Conservation (phyloP, 2,113 vertebrate genomes). For the Otus sunia region DNA sequence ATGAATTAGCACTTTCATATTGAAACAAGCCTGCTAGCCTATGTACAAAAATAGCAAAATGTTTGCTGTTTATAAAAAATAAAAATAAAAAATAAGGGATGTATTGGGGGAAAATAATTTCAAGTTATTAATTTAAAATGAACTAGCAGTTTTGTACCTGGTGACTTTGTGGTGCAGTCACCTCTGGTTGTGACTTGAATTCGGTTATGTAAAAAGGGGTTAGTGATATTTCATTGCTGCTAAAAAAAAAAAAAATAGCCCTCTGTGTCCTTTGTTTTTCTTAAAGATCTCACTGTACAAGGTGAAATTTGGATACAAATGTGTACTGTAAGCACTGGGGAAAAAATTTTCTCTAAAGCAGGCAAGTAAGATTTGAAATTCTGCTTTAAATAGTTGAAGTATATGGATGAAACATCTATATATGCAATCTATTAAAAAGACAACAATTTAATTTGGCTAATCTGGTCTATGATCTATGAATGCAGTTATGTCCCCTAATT, state of each 20-base stretch:
- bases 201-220: constrained; percentile 82
- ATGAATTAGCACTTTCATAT: constrained; percentile 99
- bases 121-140: constrained; percentile 81
- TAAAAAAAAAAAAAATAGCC: constrained; percentile 74
- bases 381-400: constrained; percentile 83
- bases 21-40: constrained; percentile 98
- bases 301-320: constrained; percentile 80
- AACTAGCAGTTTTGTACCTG: constrained; percentile 83
- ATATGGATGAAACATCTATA: constrained; percentile 89
- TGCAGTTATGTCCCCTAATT: constrained; percentile 19
- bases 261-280: constrained; percentile 81
- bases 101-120: constrained; percentile 81
- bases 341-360: constrained; percentile 83
- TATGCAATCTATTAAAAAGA: constrained; percentile 90
- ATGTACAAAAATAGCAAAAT: constrained; percentile 97
- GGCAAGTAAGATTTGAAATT: constrained; percentile 88
- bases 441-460: constrained; percentile 66
- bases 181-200: constrained; percentile 89
- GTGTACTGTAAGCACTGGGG: constrained; percentile 85
- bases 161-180: constrained; percentile 86
- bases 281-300: constrained; percentile 86
- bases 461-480: constrained; percentile 60
- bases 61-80: constrained; percentile 94
- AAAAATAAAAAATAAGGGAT: constrained; percentile 83
- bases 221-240: constrained; percentile 86